Evolutionary conservation across 2,113 vertebrate genomes (phyloP).

Genomic region (Buteo buteo): DNA sequence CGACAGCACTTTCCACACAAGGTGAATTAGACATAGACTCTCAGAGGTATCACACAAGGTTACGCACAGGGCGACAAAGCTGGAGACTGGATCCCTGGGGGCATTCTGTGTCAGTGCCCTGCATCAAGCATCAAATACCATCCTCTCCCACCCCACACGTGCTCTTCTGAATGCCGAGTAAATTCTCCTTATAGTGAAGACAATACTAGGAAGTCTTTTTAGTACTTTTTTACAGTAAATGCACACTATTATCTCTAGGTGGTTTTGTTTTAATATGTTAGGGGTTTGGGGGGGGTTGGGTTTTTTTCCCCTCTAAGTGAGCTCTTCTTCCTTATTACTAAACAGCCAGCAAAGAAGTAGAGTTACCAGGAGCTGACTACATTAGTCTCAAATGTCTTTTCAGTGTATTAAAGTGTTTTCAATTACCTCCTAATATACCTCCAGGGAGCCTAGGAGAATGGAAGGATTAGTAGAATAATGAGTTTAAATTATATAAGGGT

Average conservation of each 20-base stretch:
- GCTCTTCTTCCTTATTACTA: constrained; percentile 7
- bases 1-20: not conserved
- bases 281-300: accelerated
- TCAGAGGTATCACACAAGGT: not conserved
- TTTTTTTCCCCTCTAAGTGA: not conserved
- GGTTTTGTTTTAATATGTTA: not conserved
- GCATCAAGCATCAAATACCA: not conserved
- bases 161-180: not conserved
- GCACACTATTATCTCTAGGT: not conserved
- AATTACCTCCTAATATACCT: constrained; percentile 74
- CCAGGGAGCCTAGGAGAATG: constrained; percentile 66
- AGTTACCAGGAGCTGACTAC: not conserved
- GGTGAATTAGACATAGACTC: not conserved
- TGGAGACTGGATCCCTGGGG: not conserved
- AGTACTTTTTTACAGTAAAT: not conserved
- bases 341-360: constrained; percentile 3
- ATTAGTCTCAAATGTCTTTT: constrained; percentile 65
- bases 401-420: constrained; percentile 68
- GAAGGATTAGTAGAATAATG: constrained; percentile 75
- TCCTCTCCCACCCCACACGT: not conserved
- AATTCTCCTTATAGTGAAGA: not conserved
- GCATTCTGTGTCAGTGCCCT: not conserved
- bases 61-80: not conserved
- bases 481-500: constrained; percentile 73
- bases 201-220: not conserved